Evolutionary conservation across 2,888 invertebrate species (phyloP), one percentile per base, ranked within the genome.

Genomic region (Hypercompe scribonia): DNA sequence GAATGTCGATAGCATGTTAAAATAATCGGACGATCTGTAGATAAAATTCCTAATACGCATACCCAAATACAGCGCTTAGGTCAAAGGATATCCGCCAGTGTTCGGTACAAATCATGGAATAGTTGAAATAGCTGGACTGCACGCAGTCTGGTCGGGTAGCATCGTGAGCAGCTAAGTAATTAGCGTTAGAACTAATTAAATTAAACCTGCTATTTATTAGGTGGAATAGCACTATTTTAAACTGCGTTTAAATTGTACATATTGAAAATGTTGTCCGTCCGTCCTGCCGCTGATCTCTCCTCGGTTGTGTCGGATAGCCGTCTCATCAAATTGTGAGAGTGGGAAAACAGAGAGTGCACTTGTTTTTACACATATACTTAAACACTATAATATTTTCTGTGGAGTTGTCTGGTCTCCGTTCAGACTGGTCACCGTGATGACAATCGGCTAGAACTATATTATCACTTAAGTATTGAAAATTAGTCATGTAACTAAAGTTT

Each of bases 181-280:
- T 95, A 94, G 92, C 87, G 88, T 93, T 92, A 91, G 85, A 81
- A 82, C 94, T 94, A 94, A 95, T 95, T 94, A 95, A 93, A 91
- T 85, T 86, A 83, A 83, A 33, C 66, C 36, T 79, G 81, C 84
- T 81, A 78, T 80, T 76, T 77, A 75, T 71, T 46, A 77, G 78
- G 84, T 68, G 80, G 77, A 78, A 83, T 84, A 70, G 71, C 81
- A 88, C 86, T 58, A 70, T 61, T 74, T 72, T 75, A 72, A 75
- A 68, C 65, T 2, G 31, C 73, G 84, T 72, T 81, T 75, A 66
- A 61, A 72, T 70, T 63, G 71, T 74, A 34, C 15, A 65, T 36
- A 46, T 34, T 36, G 15, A 61, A 31, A 61, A 8, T 3, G 4
- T 58, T 31, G n/a, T n/a, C n/a, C n/a, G n/a, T n/a, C n/a, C n/a